phyloP scores from a whole-genome alignment of 2,888 invertebrate genomes.

The Laspeyria flexula region DNA sequence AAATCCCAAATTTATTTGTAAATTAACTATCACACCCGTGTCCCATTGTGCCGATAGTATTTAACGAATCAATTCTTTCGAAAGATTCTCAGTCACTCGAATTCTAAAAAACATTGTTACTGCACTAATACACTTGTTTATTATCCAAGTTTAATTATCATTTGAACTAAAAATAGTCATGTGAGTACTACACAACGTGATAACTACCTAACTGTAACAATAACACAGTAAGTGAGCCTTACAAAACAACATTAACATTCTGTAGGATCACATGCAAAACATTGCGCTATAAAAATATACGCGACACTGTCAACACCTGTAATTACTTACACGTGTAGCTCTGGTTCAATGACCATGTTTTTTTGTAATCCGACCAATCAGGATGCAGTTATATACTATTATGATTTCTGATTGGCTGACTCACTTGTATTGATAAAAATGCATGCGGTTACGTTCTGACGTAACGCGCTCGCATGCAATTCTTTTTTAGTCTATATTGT shows the following conservation, averaged over 20 bases:
- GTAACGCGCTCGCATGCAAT: background rate
- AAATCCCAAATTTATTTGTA: too few relatives aligned
- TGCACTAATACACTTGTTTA: too few relatives aligned
- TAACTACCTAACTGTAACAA: conserved; percentile 2
- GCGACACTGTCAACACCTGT: conserved; percentile 17
- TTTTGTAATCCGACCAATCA: conserved; percentile 30
- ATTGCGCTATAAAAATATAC: conserved; percentile 31
- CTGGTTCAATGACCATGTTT: conserved; percentile 33
- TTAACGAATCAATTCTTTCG: too few relatives aligned
- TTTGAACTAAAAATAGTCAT: too few relatives aligned
- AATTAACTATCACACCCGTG: too few relatives aligned
- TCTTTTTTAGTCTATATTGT: too few relatives aligned
- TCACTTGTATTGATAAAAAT: conserved; percentile 33
- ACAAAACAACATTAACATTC: conserved; percentile 61
- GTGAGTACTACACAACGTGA: too few relatives aligned
- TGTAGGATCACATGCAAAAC: conserved; percentile 43
- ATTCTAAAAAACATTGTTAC: too few relatives aligned
- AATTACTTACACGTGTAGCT: conserved; percentile 16
- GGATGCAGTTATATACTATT: conserved; percentile 23
- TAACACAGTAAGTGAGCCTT: conserved; percentile 7
- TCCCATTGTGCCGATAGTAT: too few relatives aligned
- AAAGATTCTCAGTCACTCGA: too few relatives aligned
- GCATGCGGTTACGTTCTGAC: conserved; percentile 20
- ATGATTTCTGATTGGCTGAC: conserved; percentile 36
- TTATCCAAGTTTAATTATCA: too few relatives aligned